Base-by-base conservation (phyloP, 2,113 vertebrate species). In the Mormoops blainvillei region DNA sequence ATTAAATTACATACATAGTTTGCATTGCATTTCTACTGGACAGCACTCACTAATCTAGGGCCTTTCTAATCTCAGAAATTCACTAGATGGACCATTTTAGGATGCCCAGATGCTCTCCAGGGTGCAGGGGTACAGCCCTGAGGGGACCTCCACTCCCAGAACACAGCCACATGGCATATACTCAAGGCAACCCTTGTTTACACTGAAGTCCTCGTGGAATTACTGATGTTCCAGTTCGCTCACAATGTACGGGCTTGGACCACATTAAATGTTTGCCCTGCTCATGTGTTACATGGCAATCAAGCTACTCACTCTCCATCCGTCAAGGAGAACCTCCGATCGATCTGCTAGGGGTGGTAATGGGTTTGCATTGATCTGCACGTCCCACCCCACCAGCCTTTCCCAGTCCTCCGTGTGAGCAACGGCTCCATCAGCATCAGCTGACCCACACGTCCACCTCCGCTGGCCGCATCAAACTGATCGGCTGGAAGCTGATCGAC, bases 371-470 rank as follows among this genome's bases (percentile, higher is more conserved):
- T 48, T 50, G 48, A 78, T 84, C 87, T 77, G 22, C 38, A n/a
- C 9, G 3, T 61, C 73, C 41, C 5, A 4, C n/a, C 0, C 56
- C 15, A 28, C 28, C n/a, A 61, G 61, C 54, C 96, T 89, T 65
- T 54, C 80, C 13, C 38, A 3, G 41, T 14, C 54, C n/a, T 94
- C 63, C 33, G 28, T 16, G 5, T 33, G 68, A 82, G 38, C 41
- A n/a, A 38, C 1, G 8, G 28, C 54, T 71, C 48, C 36, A 22
- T 48, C 41, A 18, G 33, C 36, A 22, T 48, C 41, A 18, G 33
- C 38, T 19, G 48, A 36, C 41, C 18, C 16, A 2, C 9, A 1
- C 0, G 0, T 28, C 56, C 65, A 45, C 31, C 38, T 78, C 58
- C 2, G 1, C 13, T 26, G 71, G 38, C n/a, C 83, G 48, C 26